phyloP scores from a whole-genome alignment of 2,888 invertebrate genomes.

The Drosophila monieri region DNA sequence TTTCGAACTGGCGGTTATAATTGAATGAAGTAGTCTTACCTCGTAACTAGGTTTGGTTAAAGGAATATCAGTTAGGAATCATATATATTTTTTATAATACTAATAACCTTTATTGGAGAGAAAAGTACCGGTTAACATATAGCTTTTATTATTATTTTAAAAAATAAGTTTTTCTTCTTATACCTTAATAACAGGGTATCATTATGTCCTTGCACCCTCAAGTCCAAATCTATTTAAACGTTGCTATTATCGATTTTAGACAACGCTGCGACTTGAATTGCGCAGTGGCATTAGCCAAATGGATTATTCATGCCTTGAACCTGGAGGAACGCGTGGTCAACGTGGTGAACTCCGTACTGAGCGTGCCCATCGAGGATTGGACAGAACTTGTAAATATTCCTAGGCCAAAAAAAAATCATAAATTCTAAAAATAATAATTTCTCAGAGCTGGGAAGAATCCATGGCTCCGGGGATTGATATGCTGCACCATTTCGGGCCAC shows the following conservation, averaged over 20 bases:
- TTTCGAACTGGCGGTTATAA: slow-evolving; percentile 12
- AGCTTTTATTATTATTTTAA: too few relatives aligned
- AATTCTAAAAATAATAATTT: neutral
- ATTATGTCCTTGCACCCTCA: neutral
- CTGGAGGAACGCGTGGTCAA: slow-evolving; percentile 80
- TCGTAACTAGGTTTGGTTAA: neutral
- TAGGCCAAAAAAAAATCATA: neutral
- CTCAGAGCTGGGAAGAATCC: slow-evolving; percentile 83
- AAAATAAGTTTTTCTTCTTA: too few relatives aligned
- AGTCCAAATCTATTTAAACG: neutral
- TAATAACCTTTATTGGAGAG: too few relatives aligned
- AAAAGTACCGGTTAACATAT: too few relatives aligned
- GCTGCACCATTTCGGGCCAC: slow-evolving; percentile 82
- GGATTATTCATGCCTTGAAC: slow-evolving; percentile 79
- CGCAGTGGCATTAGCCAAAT: slow-evolving; percentile 76
- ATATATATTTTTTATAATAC: neutral
- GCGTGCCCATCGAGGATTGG: slow-evolving; percentile 82
- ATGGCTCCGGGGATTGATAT: slow-evolving; percentile 83
- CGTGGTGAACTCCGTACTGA: slow-evolving; percentile 75
- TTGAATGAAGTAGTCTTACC: neutral
- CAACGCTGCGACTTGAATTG: slow-evolving; percentile 81
- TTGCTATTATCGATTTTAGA: slow-evolving; percentile 56
- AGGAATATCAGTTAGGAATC: neutral
- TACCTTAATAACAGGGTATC: neutral
- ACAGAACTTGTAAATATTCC: slow-evolving; percentile 76